Percentiles rank a stretch among this genome's conserved stretches.
phyloP scores from a whole-genome alignment of 2,113 vertebrate species.

The Colaptes auratus region DNA sequence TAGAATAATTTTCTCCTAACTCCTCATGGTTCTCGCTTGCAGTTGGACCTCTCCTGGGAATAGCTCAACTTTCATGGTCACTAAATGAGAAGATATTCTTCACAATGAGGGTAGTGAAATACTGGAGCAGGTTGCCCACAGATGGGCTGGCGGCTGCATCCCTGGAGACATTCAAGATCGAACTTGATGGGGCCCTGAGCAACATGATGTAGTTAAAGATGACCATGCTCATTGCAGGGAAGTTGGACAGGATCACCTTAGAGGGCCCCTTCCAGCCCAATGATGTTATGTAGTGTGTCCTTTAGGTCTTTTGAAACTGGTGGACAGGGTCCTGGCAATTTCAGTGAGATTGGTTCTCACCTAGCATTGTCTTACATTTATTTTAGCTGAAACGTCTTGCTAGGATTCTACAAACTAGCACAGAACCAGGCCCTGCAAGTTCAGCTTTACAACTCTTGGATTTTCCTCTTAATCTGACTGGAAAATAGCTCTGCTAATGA shows the following conservation, averaged over 20 bases:
- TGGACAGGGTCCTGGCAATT: neutral
- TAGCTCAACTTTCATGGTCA: neutral
- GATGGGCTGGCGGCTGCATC: no score
- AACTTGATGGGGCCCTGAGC: no score
- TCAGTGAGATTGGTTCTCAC: neutral
- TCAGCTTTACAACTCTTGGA: neutral
- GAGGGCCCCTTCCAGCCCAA: no score
- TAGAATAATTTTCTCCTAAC: neutral
- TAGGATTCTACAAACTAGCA: neutral
- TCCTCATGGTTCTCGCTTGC: neutral
- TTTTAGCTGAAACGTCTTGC: neutral
- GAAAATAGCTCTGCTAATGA: conserved; percentile 32
- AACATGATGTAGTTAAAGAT: no score
- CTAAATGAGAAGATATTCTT: neutral
- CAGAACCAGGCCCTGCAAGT: neutral
- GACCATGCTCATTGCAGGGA: no score
- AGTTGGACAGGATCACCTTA: no score
- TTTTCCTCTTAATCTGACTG: conserved; percentile 11
- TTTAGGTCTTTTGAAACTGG: neutral
- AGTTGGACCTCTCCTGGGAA: neutral
- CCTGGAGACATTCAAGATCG: no score
- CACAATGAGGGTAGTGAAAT: no score
- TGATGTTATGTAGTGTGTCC: neutral
- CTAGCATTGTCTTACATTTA: neutral
- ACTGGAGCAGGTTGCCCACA: no score